A percentile compares a stretch with the other conserved stretches of the same genome.
Evolutionary conservation across 2,113 vertebrate genomes (phyloP).

Genomic region (Rhizomys pruinosus): DNA sequence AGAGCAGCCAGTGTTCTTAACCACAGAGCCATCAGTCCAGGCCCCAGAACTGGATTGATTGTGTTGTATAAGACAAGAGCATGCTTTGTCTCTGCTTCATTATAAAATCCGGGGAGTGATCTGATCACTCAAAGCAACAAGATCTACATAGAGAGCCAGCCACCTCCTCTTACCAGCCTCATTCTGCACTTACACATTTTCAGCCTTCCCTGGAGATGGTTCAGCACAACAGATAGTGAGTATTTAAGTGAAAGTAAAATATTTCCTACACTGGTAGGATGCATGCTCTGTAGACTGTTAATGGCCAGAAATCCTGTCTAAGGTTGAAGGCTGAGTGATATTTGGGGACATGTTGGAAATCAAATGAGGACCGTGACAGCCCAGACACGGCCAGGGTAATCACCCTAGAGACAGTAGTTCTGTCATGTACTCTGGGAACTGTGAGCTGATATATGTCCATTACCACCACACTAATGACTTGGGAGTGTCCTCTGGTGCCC

Average conservation of each 20-base stretch:
- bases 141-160: too few relatives aligned
- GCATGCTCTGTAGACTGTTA: background rate
- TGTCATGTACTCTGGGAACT: background rate
- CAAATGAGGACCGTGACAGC: background rate
- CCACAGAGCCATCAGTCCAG: too few relatives aligned
- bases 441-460: background rate
- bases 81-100: background rate
- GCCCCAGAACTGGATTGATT: too few relatives aligned
- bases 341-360: background rate
- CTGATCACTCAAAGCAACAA: background rate
- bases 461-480: background rate
- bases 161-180: background rate
- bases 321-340: background rate
- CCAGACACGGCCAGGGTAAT: background rate
- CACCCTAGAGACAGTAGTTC: background rate
- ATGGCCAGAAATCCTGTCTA: background rate
- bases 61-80: too few relatives aligned
- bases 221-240: background rate
- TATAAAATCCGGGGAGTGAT: background rate
- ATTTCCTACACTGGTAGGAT: too few relatives aligned
- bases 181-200: background rate
- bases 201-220: background rate
- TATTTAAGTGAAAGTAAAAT: background rate
- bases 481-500: background rate
- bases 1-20: too few relatives aligned